Evolutionary conservation across 1,140 invertebrate genomes (phyloP).

Genomic region (Ceratosolen fusciceps): DNA sequence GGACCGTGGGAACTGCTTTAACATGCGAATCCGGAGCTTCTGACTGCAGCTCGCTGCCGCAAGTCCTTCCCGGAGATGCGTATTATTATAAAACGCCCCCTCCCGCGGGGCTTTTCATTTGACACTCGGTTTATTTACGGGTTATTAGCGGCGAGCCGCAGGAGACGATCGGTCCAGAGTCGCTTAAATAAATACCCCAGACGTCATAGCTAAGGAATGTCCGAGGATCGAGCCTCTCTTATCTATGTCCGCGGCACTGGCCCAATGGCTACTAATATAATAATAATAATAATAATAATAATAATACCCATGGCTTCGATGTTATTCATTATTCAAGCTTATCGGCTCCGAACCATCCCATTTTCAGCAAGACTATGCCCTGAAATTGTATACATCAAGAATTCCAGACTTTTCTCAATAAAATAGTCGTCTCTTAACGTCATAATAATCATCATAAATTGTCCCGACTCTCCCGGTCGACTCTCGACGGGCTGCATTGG

Average conservation of each 20-base stretch:
- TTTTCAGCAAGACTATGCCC: neutral
- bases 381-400: constrained; percentile 8
- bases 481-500: neutral
- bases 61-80: neutral
- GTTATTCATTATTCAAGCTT: constrained; percentile 5
- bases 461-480: neutral
- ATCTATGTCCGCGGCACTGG: neutral
- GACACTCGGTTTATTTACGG: neutral
- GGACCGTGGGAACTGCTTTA: neutral
- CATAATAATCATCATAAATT: neutral
- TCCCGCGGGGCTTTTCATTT: neutral
- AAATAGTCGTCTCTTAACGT: no score
- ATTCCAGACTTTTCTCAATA: neutral
- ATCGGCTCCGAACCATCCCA: neutral
- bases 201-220: neutral
- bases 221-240: neutral
- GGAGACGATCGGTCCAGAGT: neutral
- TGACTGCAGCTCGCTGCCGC: no score
- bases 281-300: no score
- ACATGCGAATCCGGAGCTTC: neutral
- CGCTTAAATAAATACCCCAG: neutral
- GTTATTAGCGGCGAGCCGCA: neutral
- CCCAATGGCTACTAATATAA: neutral
- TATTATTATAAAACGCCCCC: neutral
- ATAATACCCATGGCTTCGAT: neutral